Evolutionary conservation across 1,140 invertebrate genomes (phyloP).

Genomic region (Ceratosolen fusciceps): DNA sequence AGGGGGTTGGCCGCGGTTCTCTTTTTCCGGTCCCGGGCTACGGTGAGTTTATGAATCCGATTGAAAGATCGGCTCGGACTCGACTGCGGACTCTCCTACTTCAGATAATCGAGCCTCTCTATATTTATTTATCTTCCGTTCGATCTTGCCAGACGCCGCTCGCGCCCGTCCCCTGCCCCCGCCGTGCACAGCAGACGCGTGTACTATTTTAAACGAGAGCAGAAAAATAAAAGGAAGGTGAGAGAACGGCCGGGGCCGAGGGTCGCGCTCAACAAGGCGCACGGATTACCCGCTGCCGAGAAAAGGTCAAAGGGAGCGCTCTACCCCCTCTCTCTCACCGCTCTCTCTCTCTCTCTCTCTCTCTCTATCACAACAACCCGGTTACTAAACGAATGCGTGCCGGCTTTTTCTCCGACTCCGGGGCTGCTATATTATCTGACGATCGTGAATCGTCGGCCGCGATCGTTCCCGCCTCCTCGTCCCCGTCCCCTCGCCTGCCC

Average conservation of each 20-base stretch:
- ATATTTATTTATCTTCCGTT: conserved; percentile 65
- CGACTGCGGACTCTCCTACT: conserved; percentile 59
- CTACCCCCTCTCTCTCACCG: background rate
- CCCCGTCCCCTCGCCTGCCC: too few species aligned
- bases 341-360: too few species aligned
- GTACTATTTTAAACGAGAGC: background rate
- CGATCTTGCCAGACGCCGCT: conserved; percentile 58
- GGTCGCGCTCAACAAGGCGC: too few species aligned
- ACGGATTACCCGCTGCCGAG: background rate
- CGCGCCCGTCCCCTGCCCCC: conserved; percentile 44
- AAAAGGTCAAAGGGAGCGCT: background rate
- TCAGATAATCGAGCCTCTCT: conserved; percentile 66
- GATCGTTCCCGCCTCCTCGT: too few species aligned
- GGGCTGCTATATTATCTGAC: too few species aligned
- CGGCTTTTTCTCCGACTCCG: too few species aligned
- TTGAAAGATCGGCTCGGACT: conserved; percentile 62
- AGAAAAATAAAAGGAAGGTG: background rate
- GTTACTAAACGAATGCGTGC: too few species aligned
- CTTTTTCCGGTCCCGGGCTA: conserved; percentile 62
- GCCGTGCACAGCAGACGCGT: conserved; percentile 27
- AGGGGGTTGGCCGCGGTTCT: conserved; percentile 1
- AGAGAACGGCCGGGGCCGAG: background rate
- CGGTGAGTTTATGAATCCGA: conserved; percentile 68
- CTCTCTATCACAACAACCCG: too few species aligned
- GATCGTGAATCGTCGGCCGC: too few species aligned